phyloP scores from a whole-genome alignment of 2,888 invertebrate species.

The Boloria euphrosyne region DNA sequence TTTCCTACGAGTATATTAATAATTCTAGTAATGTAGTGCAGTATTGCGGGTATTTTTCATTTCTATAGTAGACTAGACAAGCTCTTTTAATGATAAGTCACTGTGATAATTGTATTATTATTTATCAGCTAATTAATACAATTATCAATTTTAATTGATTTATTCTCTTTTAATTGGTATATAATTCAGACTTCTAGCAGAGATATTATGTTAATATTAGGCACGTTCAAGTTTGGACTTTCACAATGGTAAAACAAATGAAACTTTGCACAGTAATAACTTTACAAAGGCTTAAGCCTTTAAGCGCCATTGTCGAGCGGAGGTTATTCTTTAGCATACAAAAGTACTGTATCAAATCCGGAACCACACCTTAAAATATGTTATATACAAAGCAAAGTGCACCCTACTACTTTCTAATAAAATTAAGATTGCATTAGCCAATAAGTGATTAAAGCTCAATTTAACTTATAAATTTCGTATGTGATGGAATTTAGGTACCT shows the following conservation, averaged over 20 bases:
- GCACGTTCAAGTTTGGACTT: background rate
- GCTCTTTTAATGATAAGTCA: too few relatives aligned
- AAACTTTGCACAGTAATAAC: conserved; percentile 7
- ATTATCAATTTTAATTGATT: too few relatives aligned
- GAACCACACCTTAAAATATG: conserved; percentile 23
- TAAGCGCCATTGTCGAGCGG: conserved; percentile 2
- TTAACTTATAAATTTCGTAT: conserved; percentile 24
- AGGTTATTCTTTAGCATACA: conserved; percentile 25
- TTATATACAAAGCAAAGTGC: conserved; percentile 16
- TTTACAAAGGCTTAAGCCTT: conserved; percentile 9
- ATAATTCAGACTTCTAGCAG: too few relatives aligned
- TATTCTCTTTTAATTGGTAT: too few relatives aligned
- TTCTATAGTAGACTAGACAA: too few relatives aligned
- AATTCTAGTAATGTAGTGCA: too few relatives aligned
- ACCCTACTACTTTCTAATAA: conserved; percentile 3
- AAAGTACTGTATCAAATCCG: conserved; percentile 24
- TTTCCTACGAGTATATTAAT: too few relatives aligned
- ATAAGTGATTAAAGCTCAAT: background rate
- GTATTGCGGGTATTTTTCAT: too few relatives aligned
- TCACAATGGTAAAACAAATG: background rate
- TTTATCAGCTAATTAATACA: too few relatives aligned
- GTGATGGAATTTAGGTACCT: conserved; percentile 31
- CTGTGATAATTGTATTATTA: too few relatives aligned
- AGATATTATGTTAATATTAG: too few relatives aligned
- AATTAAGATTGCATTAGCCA: conserved; percentile 5